These are phyloP conservation scores for Aphaenogaster ashmeadi DNA, from an alignment of 1,140 invertebrate species.

Conservation along the genomic window DNA sequence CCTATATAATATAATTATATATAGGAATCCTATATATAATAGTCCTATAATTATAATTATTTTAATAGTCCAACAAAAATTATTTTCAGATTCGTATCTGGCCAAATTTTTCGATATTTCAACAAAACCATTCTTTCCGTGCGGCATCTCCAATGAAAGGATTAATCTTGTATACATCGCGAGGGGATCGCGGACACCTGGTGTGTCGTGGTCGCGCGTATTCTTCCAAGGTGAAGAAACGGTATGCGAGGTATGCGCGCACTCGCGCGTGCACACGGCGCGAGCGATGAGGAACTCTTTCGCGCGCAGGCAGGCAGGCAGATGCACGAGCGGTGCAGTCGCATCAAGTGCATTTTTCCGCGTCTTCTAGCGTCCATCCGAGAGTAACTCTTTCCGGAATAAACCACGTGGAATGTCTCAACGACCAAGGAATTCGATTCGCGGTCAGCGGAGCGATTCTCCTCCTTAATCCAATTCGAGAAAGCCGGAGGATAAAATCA, in stretches of 20 bases:
- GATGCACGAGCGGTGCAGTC: conserved; percentile 12
- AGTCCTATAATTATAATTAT: too few relatives aligned
- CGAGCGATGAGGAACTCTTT: conserved; percentile 71
- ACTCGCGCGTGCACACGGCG: neutral
- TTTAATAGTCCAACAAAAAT: too few relatives aligned
- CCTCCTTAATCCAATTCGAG: neutral
- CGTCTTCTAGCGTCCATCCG: neutral
- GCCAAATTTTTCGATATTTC: too few relatives aligned
- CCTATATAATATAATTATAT: too few relatives aligned
- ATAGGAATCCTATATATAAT: too few relatives aligned
- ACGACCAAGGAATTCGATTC: neutral
- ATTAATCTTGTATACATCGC: neutral
- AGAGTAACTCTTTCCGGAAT: neutral
- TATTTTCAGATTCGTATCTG: too few relatives aligned
- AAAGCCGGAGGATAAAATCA: neutral
- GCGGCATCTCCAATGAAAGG: neutral
- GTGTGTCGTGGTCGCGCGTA: conserved; percentile 55
- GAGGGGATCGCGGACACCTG: neutral
- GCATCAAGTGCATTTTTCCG: neutral
- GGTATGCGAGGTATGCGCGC: conserved; percentile 78
- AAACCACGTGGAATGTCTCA: neutral
- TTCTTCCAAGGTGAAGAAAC: conserved; percentile 78
- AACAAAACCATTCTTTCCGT: too few relatives aligned
- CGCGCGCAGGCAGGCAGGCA: conserved; percentile 19
- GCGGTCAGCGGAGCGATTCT: neutral